Evolutionary conservation across 2,797 vertebrate species (phyloP), one percentile per base, ranked within the genome.

Genomic region (Rhabdophis nuchalis): DNA sequence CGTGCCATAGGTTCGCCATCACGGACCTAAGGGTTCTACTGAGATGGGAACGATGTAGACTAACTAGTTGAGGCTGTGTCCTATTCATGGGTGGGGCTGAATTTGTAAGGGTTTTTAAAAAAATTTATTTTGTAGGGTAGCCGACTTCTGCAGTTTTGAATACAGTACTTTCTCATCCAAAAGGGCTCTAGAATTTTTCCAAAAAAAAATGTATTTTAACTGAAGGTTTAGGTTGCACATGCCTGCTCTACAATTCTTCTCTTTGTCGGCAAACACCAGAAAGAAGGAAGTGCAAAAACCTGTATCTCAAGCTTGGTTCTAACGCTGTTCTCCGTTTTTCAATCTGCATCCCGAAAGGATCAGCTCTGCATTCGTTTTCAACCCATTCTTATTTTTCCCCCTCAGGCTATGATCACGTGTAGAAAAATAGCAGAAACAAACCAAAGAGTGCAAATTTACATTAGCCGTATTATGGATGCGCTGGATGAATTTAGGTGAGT

Each of bases 401-500:
- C 92, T 60, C 96, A 98, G 98, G 98, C 98, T 85, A 98, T 98
- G 98, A 98, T 98, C 93, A 97, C 98, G 94, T 98, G 98, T 96
- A 97, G 98, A 96, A 98, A 98, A 96, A 98, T 98, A 93, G 97
- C 98, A 88, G 98, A 98, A 96, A 98, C 98, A 29, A 98, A 97
- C 96, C 98, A 98, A 94, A 98, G 98, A 36, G 98, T 98, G 89
- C 98, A 98, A 94, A 97, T 98, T 95, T 98, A 98, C 93, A 96
- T 98, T 95, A 98, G 97, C 95, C 97, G 97, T 91, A 97, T 98
- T 92, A 98, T 98, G 98, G 98, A 98, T 91, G 98, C 98, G 60
- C 96, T 98, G 94, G 97, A 98, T 95, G 98, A 98, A 94, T 98
- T 98, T 97, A 98, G 98, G 98, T 98, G 97, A 97, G 94, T 88